Evolutionary conservation across 2,113 vertebrate species (phyloP).

Genomic region (Hippocampus mohnikei): DNA sequence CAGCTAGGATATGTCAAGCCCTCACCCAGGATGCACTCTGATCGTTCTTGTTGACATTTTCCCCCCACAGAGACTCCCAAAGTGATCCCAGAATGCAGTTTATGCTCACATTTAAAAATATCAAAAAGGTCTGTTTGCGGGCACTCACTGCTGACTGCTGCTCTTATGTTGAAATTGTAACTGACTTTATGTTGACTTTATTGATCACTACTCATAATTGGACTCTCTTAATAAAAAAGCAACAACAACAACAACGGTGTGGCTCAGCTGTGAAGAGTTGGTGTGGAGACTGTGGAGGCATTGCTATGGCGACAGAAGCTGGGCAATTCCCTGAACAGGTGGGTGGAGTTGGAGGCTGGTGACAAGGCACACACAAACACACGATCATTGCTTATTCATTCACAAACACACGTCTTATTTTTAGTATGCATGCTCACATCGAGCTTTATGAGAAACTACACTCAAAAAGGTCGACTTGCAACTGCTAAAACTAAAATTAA

Average conservation of each 20-base stretch:
- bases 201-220: conserved; percentile 27
- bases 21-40: background rate
- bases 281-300: conserved; percentile 29
- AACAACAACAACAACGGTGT: conserved; percentile 13
- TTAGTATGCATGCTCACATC: background rate
- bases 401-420: conserved; percentile 20
- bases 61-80: background rate
- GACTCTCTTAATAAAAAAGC: conserved; percentile 34
- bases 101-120: background rate
- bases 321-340: conserved; percentile 55
- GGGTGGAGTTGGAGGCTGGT: conserved; percentile 41
- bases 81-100: background rate
- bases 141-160: background rate
- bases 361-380: conserved; percentile 21
- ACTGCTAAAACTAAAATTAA: too few species aligned
- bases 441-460: background rate
- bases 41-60: conserved; percentile 12
- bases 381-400: conserved; percentile 16
- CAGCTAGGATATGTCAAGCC: conserved; percentile 25
- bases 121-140: background rate
- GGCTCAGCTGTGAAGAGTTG: conserved; percentile 21
- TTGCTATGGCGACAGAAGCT: conserved; percentile 53
- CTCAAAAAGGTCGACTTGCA: too few species aligned
- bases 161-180: background rate
- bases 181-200: background rate